A percentile compares a stretch with the other conserved stretches of the same genome.
These are phyloP conservation scores for Beris chalybata DNA, from an alignment of 2,888 invertebrate species.

Conservation along the genomic window DNA sequence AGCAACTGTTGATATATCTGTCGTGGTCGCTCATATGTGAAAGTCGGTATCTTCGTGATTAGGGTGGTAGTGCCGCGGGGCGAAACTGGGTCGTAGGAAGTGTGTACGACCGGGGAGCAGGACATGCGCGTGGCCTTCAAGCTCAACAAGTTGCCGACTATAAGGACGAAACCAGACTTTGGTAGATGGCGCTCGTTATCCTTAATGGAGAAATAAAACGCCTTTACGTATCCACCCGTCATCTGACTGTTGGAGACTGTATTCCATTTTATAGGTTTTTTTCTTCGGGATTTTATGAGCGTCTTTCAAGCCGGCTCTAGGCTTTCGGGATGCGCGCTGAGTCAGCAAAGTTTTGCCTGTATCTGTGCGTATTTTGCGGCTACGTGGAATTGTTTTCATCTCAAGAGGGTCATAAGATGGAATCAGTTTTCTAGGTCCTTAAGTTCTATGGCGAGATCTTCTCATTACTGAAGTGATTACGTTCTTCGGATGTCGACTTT, in stretches of 20 bases:
- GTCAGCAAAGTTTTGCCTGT: conserved; percentile 15
- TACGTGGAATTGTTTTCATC: conserved; percentile 26
- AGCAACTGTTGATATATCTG: conserved; percentile 31
- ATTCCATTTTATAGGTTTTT: conserved; percentile 16
- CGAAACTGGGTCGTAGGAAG: background rate
- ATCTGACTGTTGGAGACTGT: conserved; percentile 16
- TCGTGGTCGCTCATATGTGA: conserved; percentile 5
- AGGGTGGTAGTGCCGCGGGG: background rate
- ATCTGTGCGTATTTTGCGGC: conserved; percentile 19
- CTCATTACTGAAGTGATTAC: too few species aligned
- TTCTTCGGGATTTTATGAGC: conserved; percentile 15
- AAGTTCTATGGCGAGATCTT: background rate
- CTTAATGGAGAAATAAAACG: conserved; percentile 29
- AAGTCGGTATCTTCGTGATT: conserved; percentile 2
- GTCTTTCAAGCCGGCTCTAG: conserved; percentile 13
- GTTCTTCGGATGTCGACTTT: too few species aligned
- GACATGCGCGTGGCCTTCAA: conserved; percentile 16
- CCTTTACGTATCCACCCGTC: conserved; percentile 24
- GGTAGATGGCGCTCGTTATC: conserved; percentile 28
- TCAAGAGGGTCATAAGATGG: conserved; percentile 27
- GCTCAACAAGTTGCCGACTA: conserved; percentile 27
- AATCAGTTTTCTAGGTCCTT: conserved; percentile 26
- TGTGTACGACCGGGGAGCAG: background rate
- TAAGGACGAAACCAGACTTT: background rate
- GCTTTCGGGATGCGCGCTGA: conserved; percentile 17